These are phyloP conservation scores for Lampris incognitus DNA, from an alignment of 2,113 vertebrate genomes.

Conservation along the genomic window DNA sequence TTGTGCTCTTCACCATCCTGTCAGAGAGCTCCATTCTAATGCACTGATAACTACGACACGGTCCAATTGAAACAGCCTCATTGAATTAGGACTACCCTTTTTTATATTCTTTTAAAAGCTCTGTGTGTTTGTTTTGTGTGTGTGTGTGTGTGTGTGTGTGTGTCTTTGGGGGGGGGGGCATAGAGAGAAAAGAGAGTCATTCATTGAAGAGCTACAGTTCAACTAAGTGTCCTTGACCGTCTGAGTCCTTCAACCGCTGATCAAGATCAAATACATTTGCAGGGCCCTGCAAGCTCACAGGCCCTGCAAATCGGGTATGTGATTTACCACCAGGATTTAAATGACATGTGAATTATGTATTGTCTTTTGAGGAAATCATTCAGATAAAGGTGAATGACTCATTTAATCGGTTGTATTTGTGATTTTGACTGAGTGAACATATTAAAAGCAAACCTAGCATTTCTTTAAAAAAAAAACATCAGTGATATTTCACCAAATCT, in stretches of 20 bases:
- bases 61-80: constrained; percentile 16
- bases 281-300: too few species aligned
- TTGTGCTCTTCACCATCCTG: constrained; percentile 20
- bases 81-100: constrained; percentile 7
- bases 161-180: not conserved
- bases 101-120: not conserved
- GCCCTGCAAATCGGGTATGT: too few species aligned
- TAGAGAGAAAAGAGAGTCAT: not conserved
- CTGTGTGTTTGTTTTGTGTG: not conserved
- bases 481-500: not conserved
- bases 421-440: not conserved
- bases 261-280: too few species aligned
- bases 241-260: not conserved
- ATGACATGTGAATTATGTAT: too few species aligned
- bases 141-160: not conserved
- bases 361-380: too few species aligned
- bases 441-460: not conserved
- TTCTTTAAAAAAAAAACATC: not conserved
- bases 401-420: not conserved
- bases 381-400: too few species aligned
- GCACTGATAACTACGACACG: constrained; percentile 30
- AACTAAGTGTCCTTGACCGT: constrained; percentile 9
- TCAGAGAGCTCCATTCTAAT: not conserved
- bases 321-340: too few species aligned
- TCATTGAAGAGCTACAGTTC: not conserved